Conservation (phyloP, 2,797 vertebrate species). For the Gobionotothen gibberifrons region DNA sequence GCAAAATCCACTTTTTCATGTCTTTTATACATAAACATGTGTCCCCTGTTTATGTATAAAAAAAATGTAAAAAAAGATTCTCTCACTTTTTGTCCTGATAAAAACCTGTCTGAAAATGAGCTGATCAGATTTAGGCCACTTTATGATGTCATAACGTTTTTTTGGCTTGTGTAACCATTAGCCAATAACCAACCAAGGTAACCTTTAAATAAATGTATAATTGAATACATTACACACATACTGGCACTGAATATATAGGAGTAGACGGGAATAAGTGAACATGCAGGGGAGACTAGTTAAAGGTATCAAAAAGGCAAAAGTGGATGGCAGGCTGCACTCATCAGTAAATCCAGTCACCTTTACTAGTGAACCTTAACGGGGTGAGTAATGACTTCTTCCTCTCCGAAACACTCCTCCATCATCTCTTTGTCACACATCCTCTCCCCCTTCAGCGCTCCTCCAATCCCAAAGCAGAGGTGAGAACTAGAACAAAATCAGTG, state of each 20-base stretch:
- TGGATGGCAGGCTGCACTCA: conserved; percentile 10
- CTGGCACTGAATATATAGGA: neutral
- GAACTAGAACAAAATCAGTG: conserved; percentile 3
- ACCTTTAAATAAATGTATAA: neutral
- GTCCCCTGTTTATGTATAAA: no score
- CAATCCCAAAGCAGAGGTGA: conserved; percentile 5
- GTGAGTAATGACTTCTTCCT: conserved; percentile 29
- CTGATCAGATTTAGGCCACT: no score
- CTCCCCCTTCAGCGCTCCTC: neutral
- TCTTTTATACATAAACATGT: no score
- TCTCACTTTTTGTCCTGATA: no score
- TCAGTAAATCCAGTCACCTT: conserved; percentile 44
- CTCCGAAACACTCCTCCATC: conserved; percentile 35
- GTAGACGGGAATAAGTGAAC: neutral
- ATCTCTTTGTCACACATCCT: conserved; percentile 1
- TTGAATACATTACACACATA: conserved; percentile 20
- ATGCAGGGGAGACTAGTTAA: neutral
- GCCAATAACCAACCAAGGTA: no score
- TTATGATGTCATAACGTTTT: no score
- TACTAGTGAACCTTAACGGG: conserved; percentile 34
- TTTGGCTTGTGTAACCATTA: no score
- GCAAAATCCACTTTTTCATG: no score
- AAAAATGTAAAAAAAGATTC: no score
- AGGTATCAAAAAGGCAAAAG: conserved; percentile 25
- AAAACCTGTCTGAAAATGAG: no score